A percentile compares a stretch with the other conserved stretches of the same genome.
These are phyloP conservation scores for Sciurus carolinensis DNA, from an alignment of 2,797 vertebrate genomes.

Conservation along the genomic window DNA sequence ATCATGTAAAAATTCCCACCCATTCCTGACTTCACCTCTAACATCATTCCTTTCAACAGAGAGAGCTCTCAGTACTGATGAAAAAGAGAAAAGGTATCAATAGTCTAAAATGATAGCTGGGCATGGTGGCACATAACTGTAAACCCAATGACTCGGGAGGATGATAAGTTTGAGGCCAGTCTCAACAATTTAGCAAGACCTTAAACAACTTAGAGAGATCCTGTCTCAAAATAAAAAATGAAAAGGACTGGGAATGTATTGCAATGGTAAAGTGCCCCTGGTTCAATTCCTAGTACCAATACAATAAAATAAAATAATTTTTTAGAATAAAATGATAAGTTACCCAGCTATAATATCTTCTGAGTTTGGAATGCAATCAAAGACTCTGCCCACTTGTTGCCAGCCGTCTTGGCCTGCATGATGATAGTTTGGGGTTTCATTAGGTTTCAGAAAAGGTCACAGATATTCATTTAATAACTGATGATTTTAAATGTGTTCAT, in stretches of 20 bases:
- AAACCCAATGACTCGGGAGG: too few species aligned
- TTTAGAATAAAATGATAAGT: background rate
- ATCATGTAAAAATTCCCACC: background rate
- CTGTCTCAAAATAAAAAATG: too few species aligned
- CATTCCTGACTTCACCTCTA: background rate
- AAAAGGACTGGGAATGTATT: too few species aligned
- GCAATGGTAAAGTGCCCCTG: too few species aligned
- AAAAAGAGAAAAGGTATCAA: background rate
- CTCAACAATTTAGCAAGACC: too few species aligned
- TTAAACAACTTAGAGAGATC: too few species aligned
- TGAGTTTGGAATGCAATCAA: constrained; percentile 6
- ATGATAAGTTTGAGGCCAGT: too few species aligned
- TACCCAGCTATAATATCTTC: constrained; percentile 9
- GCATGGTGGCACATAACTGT: too few species aligned
- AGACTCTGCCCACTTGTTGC: background rate
- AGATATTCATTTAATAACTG: background rate
- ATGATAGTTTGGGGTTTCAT: background rate
- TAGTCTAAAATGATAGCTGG: constrained; percentile 13
- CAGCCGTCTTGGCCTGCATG: background rate
- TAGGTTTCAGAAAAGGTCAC: background rate
- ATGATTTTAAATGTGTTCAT: constrained; percentile 20
- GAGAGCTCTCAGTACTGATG: background rate
- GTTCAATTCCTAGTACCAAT: too few species aligned
- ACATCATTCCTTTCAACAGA: background rate
- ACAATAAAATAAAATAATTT: too few species aligned